Evolutionary conservation across 2,797 vertebrate genomes (phyloP).

Genomic region (Phalanger gymnotis): DNA sequence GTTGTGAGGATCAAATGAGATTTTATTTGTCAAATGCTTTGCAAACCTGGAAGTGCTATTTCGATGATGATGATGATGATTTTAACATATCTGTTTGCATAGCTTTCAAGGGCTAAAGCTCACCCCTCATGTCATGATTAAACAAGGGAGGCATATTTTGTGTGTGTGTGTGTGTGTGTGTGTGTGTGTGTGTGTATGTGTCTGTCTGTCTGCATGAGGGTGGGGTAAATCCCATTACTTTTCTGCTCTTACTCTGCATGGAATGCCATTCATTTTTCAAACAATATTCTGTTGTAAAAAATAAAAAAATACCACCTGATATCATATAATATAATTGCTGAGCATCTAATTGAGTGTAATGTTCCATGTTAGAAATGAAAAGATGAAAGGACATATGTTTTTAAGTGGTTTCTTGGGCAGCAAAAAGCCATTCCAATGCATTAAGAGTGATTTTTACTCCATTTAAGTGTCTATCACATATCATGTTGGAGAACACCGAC

Average conservation of each 20-base stretch:
- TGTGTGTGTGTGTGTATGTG: not conserved
- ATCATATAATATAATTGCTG: not conserved
- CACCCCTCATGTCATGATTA: not conserved
- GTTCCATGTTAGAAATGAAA: not conserved
- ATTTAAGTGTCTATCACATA: not conserved
- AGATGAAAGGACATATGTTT: not conserved
- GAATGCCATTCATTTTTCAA: not conserved
- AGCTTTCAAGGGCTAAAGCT: not conserved
- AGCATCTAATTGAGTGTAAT: not conserved
- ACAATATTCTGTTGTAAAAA: not conserved
- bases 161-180: not conserved
- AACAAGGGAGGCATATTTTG: not conserved
- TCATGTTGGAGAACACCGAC: slow-evolving; percentile 42
- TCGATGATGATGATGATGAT: not conserved
- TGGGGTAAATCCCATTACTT: not conserved
- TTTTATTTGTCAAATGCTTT: not conserved
- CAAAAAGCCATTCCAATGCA: not conserved
- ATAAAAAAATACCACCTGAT: not conserved
- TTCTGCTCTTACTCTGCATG: not conserved
- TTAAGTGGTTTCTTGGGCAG: not conserved
- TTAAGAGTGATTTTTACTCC: not conserved
- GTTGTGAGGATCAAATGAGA: not conserved
- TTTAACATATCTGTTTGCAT: not conserved
- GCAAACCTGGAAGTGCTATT: not conserved
- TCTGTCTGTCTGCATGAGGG: not conserved